Evolutionary conservation across 1,140 invertebrate genomes (phyloP).

Genomic region (Atopsyche davidsoni): DNA sequence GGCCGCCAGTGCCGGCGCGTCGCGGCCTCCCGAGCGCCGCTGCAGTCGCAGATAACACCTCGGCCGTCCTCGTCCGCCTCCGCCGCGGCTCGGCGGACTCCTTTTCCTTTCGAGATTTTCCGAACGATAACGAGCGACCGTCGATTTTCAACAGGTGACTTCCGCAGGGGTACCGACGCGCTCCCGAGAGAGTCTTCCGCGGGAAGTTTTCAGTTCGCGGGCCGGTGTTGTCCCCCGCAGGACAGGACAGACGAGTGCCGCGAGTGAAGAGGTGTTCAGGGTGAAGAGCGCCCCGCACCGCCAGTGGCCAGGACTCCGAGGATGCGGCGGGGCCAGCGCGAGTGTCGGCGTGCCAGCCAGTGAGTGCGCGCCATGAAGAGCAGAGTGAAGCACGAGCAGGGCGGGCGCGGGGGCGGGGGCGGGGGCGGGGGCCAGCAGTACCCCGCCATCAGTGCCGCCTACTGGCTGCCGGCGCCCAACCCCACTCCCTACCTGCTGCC

Average conservation of each 20-base stretch:
- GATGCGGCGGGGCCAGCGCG: not conserved
- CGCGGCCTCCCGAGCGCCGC: not conserved
- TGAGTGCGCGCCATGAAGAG: conserved; percentile 32
- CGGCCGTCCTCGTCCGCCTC: not conserved
- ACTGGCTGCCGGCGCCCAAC: conserved; percentile 69
- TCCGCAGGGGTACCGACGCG: not conserved
- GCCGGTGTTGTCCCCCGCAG: no score
- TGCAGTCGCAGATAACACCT: conserved; percentile 9
- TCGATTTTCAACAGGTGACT: conserved; percentile 4
- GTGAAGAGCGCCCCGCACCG: not conserved
- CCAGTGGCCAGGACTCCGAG: not conserved
- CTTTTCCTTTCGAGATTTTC: not conserved
- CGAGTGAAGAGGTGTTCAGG: no score
- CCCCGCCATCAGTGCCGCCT: conserved; percentile 70
- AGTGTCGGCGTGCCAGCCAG: not conserved
- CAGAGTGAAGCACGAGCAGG: conserved; percentile 37
- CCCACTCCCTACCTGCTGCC: conserved; percentile 69
- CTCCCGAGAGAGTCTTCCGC: not conserved
- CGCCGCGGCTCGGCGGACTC: not conserved
- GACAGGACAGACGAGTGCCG: no score
- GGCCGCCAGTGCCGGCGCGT: no score
- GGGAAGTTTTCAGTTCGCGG: no score
- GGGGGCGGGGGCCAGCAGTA: conserved; percentile 48
- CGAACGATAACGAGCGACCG: not conserved
- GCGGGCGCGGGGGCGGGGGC: conserved; percentile 33